These are phyloP conservation scores for Eupristina koningsbergeri DNA, from an alignment of 1,140 invertebrate genomes.

Conservation along the genomic window DNA sequence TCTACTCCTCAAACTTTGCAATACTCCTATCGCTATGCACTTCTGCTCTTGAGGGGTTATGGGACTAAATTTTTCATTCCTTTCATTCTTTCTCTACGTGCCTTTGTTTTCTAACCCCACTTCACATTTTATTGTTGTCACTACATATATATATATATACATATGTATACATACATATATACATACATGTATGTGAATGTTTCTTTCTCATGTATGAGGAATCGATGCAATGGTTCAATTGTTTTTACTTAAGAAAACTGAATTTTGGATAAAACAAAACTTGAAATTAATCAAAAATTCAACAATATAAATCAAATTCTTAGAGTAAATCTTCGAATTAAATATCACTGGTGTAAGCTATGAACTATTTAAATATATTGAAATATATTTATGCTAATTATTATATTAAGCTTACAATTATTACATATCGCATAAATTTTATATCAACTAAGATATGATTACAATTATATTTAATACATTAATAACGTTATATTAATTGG, in stretches of 20 bases:
- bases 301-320: no score
- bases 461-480: no score
- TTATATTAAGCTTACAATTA: no score
- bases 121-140: constrained; percentile 7
- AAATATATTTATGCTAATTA: no score
- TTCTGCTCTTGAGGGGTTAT: constrained; percentile 29
- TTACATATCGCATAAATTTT: no score
- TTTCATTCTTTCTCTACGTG: constrained; percentile 17
- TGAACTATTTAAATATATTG: no score
- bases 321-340: no score
- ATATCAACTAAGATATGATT: no score
- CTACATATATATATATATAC: neutral
- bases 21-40: constrained; percentile 34
- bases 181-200: neutral
- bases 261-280: no score
- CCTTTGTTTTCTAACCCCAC: neutral
- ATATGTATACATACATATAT: neutral
- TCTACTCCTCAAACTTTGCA: constrained; percentile 43
- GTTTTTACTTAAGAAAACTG: neutral
- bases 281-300: no score
- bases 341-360: no score
- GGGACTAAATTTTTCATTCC: constrained; percentile 49
- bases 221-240: neutral
- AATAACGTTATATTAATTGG: no score
- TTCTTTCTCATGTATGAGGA: neutral